Percentiles rank a stretch among this genome's conserved stretches.
Evolutionary conservation across 2,113 vertebrate species (phyloP).

Genomic region (Mustela lutreola): DNA sequence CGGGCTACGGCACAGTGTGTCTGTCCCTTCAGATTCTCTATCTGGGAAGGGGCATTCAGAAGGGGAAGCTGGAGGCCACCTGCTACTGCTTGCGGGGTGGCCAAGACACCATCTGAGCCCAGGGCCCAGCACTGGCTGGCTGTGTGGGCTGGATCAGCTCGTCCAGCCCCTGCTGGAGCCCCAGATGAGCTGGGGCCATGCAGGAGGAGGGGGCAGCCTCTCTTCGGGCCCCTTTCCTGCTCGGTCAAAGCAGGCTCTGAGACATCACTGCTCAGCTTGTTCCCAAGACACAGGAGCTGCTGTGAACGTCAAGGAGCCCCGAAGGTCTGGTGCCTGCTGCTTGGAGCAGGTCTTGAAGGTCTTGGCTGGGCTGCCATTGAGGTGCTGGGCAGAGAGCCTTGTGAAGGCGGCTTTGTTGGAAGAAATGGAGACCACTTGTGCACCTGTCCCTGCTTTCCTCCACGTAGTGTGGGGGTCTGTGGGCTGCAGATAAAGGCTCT

Average conservation of each 20-base stretch:
- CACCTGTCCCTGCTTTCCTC: neutral
- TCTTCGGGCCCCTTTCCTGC: neutral
- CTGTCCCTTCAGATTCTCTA: neutral
- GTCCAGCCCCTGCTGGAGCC: neutral
- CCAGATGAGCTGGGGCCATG: accelerated
- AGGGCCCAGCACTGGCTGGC: accelerated
- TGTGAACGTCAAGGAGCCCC: too few relatives aligned
- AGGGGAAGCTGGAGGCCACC: neutral
- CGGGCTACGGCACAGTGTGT: neutral
- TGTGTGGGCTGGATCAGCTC: neutral
- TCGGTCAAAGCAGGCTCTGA: neutral
- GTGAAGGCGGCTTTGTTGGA: neutral
- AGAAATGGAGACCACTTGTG: neutral
- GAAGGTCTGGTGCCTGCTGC: neutral
- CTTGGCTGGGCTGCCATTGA: neutral
- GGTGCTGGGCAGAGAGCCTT: neutral
- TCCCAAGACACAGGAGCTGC: accelerated
- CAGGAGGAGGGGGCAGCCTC: too few relatives aligned
- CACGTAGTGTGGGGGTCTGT: accelerated
- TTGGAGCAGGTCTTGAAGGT: neutral
- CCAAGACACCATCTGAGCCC: accelerated
- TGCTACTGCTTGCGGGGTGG: neutral
- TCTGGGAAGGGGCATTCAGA: neutral
- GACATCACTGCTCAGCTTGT: neutral
- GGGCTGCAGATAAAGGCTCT: too few relatives aligned